Conservation (phyloP, 1,140 invertebrate species). For the Muscidifurax raptorellus region DNA sequence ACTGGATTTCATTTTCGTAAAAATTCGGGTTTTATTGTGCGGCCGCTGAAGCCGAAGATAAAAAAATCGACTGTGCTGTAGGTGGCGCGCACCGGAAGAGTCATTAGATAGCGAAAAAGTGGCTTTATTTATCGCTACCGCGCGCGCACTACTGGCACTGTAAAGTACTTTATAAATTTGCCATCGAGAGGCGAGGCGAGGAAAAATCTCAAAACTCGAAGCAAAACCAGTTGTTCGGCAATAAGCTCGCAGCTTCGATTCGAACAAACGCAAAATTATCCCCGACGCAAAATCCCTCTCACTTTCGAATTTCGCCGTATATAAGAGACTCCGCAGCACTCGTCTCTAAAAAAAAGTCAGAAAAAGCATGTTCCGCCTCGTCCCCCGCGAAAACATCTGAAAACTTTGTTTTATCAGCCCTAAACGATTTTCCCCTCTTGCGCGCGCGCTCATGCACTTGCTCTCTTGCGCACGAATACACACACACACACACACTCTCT, state of each 20-base stretch:
- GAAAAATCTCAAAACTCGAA: too few relatives aligned
- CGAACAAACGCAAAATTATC: background rate
- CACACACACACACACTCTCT: background rate
- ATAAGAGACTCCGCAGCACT: too few relatives aligned
- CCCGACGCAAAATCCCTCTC: background rate
- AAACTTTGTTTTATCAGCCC: conserved; percentile 33
- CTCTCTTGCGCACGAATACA: background rate
- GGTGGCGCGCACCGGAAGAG: background rate
- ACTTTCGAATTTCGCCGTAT: background rate
- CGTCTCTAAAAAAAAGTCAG: background rate
- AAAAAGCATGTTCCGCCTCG: background rate
- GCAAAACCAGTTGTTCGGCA: background rate
- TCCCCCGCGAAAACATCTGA: conserved; percentile 15
- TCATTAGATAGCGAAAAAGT: background rate
- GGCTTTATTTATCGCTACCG: background rate
- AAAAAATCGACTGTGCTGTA: background rate
- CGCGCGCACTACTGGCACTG: background rate
- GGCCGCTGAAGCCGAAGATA: too few relatives aligned
- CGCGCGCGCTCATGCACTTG: background rate
- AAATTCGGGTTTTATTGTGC: conserved; percentile 10
- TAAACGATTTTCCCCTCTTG: conserved; percentile 25
- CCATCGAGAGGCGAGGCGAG: background rate
- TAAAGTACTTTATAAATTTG: background rate
- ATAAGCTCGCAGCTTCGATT: background rate
- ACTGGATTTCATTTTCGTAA: conserved; percentile 30